Percentiles rank a stretch among this genome's conserved stretches.
Conservation (phyloP, 2,888 invertebrate species). For the Cephus runcator region DNA sequence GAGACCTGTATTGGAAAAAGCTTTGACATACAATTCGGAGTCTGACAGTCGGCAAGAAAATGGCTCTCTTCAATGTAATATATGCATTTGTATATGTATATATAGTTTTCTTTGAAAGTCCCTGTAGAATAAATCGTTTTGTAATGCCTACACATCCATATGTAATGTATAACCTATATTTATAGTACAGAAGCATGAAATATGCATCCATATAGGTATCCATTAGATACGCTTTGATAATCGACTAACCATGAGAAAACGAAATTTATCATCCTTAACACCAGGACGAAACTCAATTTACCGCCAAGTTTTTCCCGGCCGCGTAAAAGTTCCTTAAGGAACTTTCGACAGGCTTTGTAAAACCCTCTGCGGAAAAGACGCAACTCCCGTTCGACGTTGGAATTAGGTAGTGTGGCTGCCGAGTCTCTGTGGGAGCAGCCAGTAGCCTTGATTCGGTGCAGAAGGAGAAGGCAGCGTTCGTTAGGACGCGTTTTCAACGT, state of each 20-base stretch:
- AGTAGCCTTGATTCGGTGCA: neutral
- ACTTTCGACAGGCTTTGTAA: neutral
- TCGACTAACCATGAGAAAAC: neutral
- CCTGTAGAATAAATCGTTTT: neutral
- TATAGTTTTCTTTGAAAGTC: neutral
- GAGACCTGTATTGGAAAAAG: neutral
- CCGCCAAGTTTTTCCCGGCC: neutral
- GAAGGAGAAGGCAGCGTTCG: neutral
- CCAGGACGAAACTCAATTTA: neutral
- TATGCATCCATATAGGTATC: neutral
- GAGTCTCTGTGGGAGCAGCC: neutral
- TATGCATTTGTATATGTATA: neutral
- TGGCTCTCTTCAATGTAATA: neutral
- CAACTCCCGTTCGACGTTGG: neutral
- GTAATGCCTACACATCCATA: neutral
- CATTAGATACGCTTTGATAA: neutral
- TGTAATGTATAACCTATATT: neutral
- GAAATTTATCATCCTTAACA: neutral
- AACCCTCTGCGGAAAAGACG: neutral
- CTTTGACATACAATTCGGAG: neutral
- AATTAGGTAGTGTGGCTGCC: too few relatives aligned
- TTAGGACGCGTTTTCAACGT: neutral
- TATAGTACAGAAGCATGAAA: neutral
- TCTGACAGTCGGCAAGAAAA: neutral
- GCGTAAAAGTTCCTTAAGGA: neutral